These are phyloP conservation scores for Kryphioiulus occultus DNA, from an alignment of 2,888 invertebrate species.

Conservation along the genomic window DNA sequence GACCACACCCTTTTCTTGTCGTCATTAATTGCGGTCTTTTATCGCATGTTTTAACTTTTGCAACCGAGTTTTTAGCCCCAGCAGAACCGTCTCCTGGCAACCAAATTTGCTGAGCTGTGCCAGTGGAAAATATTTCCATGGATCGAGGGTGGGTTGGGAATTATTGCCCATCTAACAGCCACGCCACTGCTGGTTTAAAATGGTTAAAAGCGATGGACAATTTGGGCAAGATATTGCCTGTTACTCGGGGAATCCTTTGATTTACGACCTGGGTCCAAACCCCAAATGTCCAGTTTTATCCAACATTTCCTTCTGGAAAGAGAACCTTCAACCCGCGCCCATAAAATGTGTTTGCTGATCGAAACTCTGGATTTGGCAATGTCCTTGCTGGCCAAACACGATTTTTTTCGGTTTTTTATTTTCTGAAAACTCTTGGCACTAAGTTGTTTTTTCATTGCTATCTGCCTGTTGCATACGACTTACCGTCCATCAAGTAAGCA, in stretches of 20 bases:
- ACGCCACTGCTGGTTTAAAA: neutral
- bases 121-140: neutral
- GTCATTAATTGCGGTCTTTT: slow-evolving; percentile 8
- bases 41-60: neutral
- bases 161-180: slow-evolving; percentile 19
- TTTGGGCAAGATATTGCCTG: neutral
- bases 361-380: slow-evolving; percentile 18
- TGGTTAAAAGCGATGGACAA: slow-evolving; percentile 9
- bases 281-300: slow-evolving; percentile 30
- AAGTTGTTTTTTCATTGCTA: neutral
- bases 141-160: neutral
- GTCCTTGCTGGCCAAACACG: neutral
- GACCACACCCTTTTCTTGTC: slow-evolving; percentile 35
- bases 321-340: neutral
- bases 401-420: neutral
- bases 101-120: neutral
- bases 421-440: neutral
- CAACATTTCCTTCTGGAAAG: slow-evolving; percentile 2
- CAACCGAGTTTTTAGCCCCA: neutral
- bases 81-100: slow-evolving; percentile 6
- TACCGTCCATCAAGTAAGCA: neutral
- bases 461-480: neutral
- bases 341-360: slow-evolving; percentile 19
- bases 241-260: neutral
- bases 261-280: slow-evolving; percentile 7